These are phyloP conservation scores for Vidua macroura DNA, from an alignment of 2,113 vertebrate species.

Conservation along the genomic window DNA sequence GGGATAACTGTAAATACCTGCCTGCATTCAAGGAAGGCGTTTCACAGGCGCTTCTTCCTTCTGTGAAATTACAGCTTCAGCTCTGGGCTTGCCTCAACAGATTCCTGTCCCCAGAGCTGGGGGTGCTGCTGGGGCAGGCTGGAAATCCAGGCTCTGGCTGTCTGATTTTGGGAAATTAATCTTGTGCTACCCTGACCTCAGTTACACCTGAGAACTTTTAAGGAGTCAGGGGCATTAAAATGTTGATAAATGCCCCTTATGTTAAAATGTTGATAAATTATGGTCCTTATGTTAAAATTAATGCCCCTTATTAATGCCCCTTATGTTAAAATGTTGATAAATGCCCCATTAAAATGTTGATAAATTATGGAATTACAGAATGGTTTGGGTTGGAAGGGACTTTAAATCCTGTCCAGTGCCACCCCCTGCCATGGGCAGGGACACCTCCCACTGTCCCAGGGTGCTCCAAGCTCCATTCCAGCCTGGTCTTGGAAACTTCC, in stretches of 20 bases:
- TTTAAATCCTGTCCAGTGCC: background rate
- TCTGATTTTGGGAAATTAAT: background rate
- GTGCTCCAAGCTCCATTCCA: background rate
- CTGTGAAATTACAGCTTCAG: background rate
- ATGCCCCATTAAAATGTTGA: background rate
- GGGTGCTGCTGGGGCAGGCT: slow-evolving; percentile 24
- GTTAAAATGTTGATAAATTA: background rate
- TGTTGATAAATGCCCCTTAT: background rate
- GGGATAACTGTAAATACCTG: background rate
- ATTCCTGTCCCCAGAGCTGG: background rate
- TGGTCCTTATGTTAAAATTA: no score
- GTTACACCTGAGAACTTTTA: background rate
- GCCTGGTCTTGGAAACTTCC: background rate
- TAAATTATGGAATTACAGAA: background rate
- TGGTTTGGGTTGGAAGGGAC: background rate
- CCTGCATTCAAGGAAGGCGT: background rate
- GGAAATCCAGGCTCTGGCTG: background rate
- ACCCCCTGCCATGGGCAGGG: background rate
- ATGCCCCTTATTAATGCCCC: no score
- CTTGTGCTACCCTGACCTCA: fast-evolving
- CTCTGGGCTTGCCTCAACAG: background rate
- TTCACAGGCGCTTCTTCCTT: background rate
- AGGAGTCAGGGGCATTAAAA: background rate
- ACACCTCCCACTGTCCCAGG: background rate
- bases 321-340: no score